Percentiles rank a stretch among this genome's conserved stretches.
phyloP scores from a whole-genome alignment of 2,113 vertebrate genomes.

The Nicator chloris region DNA sequence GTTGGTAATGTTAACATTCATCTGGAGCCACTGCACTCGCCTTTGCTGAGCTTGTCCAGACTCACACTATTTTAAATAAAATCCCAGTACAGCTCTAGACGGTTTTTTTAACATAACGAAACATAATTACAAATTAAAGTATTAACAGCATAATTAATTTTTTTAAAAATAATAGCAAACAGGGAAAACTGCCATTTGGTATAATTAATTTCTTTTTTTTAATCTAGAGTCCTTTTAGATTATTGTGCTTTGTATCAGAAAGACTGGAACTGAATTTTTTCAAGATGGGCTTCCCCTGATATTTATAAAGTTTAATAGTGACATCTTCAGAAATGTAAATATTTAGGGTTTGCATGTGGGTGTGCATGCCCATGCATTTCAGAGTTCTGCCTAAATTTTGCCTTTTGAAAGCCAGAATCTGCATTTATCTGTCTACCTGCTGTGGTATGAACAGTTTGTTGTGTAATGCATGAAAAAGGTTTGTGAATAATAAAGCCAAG shows the following conservation, averaged over 20 bases:
- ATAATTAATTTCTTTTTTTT: not conserved
- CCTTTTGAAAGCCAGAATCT: not conserved
- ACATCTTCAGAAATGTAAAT: not conserved
- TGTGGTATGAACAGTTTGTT: not conserved
- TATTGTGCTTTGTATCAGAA: not conserved
- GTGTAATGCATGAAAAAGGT: not conserved
- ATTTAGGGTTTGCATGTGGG: not conserved
- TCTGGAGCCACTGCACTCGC: not conserved
- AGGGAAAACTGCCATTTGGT: not conserved
- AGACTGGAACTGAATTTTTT: not conserved
- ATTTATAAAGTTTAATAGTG: not conserved
- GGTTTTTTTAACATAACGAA: too few species aligned
- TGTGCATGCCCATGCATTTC: not conserved
- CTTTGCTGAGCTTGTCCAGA: not conserved
- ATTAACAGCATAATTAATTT: not conserved
- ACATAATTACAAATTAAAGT: too few species aligned
- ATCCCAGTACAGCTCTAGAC: not conserved
- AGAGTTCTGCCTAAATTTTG: not conserved
- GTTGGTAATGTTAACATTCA: not conserved
- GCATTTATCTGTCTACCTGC: not conserved
- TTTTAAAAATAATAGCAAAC: not conserved
- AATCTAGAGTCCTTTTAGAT: not conserved
- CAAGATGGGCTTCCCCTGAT: not conserved
- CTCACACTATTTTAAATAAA: not conserved
- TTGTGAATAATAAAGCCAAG: constrained; percentile 16